Evolutionary conservation across 2,113 vertebrate species (phyloP), one percentile per base, ranked within the genome.

Genomic region (Tichodroma muraria): DNA sequence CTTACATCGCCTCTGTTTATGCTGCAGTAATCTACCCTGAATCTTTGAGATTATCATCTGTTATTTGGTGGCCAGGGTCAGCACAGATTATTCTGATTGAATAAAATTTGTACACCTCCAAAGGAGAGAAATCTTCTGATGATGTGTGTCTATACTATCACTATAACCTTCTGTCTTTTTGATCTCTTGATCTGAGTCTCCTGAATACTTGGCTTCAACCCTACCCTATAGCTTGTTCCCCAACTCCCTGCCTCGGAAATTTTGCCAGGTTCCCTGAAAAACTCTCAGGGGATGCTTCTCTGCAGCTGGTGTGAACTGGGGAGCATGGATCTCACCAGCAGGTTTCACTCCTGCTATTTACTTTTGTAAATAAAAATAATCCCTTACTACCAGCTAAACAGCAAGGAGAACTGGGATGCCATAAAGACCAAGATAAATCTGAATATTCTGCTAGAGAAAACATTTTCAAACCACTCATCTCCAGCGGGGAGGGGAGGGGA

Each of bases 141-240:
- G 47, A 85, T 17, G 11, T 42, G 10, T 42, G 9, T 16, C 65
- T 61, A 27, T 8, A 20, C 4, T n/a, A 22, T 18, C 28, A 30
- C 38, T 5, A 4, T 8, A 65, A 60, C 17, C 13, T 64, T 37
- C n/a, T n/a, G n/a, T 31, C 12, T 77, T 78, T 70, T 35, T 21
- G 6, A 75, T 28, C 9, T 53, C 73, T 50, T 4, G 4, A 66
- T 44, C n/a, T 1, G 10, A 72, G 18, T 35, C 14, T 56, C 25
- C 57, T 30, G 17, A 31, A 37, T 49, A 52, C 25, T 37, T 11
- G 8, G n/a, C 30, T 64, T 47, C 3, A 8, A 68, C 7, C 18
- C 22, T 15, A 4, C 30, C 23, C 49, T 31, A 40, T 13, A 53
- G 40, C 15, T 73, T 1, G 0, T 37, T 49, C n/a, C n/a, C 13